Conservation (phyloP, 2,113 vertebrate genomes). For the Ictidomys tridecemlineatus region DNA sequence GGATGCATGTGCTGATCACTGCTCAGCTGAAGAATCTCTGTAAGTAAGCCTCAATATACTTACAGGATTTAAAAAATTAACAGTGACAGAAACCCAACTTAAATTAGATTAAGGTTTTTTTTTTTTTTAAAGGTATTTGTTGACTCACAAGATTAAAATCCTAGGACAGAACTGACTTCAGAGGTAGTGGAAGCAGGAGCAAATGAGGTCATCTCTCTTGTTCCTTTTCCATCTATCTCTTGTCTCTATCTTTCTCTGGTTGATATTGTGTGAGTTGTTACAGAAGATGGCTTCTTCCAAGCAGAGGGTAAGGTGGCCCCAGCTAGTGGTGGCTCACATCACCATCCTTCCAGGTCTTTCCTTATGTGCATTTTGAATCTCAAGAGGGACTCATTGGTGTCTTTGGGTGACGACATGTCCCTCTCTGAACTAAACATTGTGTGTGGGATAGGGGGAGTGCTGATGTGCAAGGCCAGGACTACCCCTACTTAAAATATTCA, state of each 20-base stretch:
- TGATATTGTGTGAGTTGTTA: background rate
- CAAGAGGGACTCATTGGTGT: background rate
- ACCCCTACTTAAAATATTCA: background rate
- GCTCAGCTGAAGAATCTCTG: background rate
- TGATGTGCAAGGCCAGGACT: background rate
- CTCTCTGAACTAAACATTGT: background rate
- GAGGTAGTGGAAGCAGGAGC: background rate
- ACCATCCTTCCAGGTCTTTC: background rate
- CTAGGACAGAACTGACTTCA: background rate
- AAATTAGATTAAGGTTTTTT: background rate
- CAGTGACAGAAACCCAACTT: conserved; percentile 34
- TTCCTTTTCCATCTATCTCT: background rate
- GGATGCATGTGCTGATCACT: background rate
- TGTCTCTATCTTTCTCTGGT: background rate
- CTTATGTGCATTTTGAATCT: background rate
- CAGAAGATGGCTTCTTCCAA: conserved; percentile 8
- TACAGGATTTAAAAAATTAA: background rate
- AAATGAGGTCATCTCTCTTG: background rate
- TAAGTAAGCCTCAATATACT: background rate
- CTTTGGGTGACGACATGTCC: background rate
- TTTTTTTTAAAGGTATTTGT: background rate
- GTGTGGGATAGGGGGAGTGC: background rate
- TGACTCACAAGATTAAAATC: background rate
- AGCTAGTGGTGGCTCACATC: background rate
- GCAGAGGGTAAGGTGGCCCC: background rate